Conservation (phyloP, 2,888 invertebrate species). For the Chrysolina oricalcia region DNA sequence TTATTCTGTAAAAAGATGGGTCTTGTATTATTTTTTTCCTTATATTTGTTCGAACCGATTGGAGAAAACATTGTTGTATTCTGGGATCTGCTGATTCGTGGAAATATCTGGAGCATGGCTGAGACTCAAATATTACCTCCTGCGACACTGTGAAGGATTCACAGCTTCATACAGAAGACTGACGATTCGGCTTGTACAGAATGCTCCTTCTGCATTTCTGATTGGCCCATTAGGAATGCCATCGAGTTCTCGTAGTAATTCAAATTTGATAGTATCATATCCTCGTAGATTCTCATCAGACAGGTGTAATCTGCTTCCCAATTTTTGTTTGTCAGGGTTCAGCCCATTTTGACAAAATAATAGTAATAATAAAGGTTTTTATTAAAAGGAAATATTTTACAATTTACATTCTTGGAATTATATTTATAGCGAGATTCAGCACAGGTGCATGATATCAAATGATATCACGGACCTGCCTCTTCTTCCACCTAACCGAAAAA, state of each 20-base stretch:
- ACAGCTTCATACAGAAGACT: background rate
- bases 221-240: background rate
- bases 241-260: slow-evolving; percentile 7
- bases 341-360: no score
- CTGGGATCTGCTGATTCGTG: background rate
- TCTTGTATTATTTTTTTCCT: background rate
- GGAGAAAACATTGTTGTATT: background rate
- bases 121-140: background rate
- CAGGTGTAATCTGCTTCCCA: slow-evolving; percentile 11
- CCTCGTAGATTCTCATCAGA: slow-evolving; percentile 17
- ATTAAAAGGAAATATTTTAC: no score
- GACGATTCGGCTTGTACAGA: background rate
- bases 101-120: background rate
- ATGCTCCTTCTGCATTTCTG: slow-evolving; percentile 12
- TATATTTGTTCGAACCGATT: background rate
- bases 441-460: no score
- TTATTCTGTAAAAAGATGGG: background rate
- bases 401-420: no score
- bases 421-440: no score
- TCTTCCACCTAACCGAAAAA: no score
- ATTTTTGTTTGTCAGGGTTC: background rate
- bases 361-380: no score
- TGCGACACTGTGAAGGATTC: background rate
- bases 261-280: background rate
- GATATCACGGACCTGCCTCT: no score